Base-by-base conservation (phyloP, 2,113 vertebrate genomes). In the Corythornis vintsioides region DNA sequence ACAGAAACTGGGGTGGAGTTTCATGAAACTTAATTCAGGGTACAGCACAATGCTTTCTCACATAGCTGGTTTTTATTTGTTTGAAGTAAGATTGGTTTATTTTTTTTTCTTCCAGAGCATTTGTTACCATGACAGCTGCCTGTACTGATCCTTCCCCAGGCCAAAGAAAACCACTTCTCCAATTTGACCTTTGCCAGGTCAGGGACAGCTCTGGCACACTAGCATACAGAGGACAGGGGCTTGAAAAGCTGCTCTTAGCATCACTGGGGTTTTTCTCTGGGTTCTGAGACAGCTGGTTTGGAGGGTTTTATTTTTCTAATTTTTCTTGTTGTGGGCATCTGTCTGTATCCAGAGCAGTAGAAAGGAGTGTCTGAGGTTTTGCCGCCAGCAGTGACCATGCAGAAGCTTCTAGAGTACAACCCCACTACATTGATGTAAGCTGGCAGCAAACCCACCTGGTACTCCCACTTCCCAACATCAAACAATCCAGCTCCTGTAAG, bases 1-100 rank as follows among this genome's bases (percentile, higher is more conserved):
- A 66, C 90, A 93, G 88, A 73, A 90, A 76, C 88, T 88, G 92
- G 90, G 76, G 66, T 42, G 42, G 45, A 76, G 59, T 47, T 52
- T 61, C 38, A 13, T 13, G 43, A 65, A 92, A 73, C 55, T 55
- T 72, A 29, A 64, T 83, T 86, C 64, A 57, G 63, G 55, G 91
- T 86, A 76, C 4, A 35, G 67, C 42, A 71, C 11, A 2, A 57
- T 35, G 50, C 25, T 65, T 89, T 91, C 83, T 75, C 65, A 81
- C 29, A 28, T 15, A 8, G 65, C 38, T n/a, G 45, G 6, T 40
- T 80, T 70, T 66, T 38, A 50, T 83, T 88, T 77, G 61, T 83
- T 60, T 76, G 61, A 93, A 82, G 66, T 48, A 88, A 76, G 50
- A 12, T n/a, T 64, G 9, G 9, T 33, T 69, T 91, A 88, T 38